Conservation (phyloP, 2,888 invertebrate species). For the Mesodorylaimus sp. region DNA sequence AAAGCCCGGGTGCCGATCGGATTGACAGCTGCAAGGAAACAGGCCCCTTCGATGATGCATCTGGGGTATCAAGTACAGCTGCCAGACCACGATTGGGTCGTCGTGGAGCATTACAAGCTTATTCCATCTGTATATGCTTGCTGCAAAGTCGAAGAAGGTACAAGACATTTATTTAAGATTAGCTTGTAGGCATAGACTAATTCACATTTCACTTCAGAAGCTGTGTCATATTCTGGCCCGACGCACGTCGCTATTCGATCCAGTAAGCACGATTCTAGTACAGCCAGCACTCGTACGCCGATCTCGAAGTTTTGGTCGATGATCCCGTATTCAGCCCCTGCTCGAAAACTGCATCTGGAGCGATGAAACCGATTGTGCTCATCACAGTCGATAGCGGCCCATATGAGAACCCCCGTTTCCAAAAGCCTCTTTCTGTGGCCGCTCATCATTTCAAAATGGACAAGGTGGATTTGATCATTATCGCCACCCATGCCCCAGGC, state of each 20-base stretch:
- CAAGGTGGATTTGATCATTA: too few relatives aligned
- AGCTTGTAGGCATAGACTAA: too few relatives aligned
- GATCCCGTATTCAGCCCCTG: constrained; percentile 19
- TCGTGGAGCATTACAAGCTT: constrained; percentile 23
- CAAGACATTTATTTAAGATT: too few relatives aligned
- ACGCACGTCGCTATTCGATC: constrained; percentile 31
- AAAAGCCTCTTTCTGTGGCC: constrained; percentile 14
- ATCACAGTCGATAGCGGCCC: constrained; percentile 21
- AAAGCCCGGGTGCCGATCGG: constrained; percentile 30
- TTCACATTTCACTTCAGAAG: too few relatives aligned
- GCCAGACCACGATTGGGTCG: constrained; percentile 26
- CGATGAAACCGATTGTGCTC: constrained; percentile 24
- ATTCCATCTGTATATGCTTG: constrained; percentile 27
- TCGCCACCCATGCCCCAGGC: constrained; percentile 28
- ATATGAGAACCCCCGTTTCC: constrained; percentile 18
- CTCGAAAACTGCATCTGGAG: constrained; percentile 11
- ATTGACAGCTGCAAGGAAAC: constrained; percentile 31
- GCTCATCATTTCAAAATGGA: constrained; percentile 15
- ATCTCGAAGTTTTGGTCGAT: too few relatives aligned
- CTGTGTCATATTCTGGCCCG: constrained; percentile 31
- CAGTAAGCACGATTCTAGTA: constrained; percentile 23
- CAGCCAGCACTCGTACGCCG: constrained; percentile 21
- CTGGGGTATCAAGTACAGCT: constrained; percentile 14
- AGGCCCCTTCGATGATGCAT: constrained; percentile 15
- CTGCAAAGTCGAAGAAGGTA: constrained; percentile 22